phyloP scores from a whole-genome alignment of 2,113 vertebrate genomes.

The Corapipo altera region DNA sequence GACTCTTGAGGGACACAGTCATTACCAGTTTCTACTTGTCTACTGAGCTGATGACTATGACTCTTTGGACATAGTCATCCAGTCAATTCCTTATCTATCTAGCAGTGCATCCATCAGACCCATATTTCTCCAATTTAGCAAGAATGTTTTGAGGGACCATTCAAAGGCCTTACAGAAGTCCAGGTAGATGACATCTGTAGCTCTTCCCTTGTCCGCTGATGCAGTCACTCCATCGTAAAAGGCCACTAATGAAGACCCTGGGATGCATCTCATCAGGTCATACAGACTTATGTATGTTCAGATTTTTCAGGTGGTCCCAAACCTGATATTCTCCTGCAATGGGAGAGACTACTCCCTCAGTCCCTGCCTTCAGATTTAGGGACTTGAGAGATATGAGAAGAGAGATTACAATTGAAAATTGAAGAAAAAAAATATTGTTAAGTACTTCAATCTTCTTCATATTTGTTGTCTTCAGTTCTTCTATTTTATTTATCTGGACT shows the following conservation, averaged over 20 bases:
- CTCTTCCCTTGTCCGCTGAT: not conserved
- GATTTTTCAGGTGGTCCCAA: not conserved
- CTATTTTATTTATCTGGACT: not conserved
- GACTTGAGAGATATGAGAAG: not conserved
- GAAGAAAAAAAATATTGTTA: not conserved
- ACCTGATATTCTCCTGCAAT: not conserved
- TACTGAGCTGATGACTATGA: not conserved
- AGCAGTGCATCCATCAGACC: not conserved
- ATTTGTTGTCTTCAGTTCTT: not conserved
- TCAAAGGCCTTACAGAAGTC: not conserved
- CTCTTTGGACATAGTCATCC: fast-evolving
- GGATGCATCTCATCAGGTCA: not conserved
- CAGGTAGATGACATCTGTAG: not conserved
- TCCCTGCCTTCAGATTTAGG: not conserved
- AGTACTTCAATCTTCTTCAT: not conserved
- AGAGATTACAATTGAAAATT: not conserved
- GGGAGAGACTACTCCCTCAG: not conserved
- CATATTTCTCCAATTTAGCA: not conserved
- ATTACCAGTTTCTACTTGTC: not conserved
- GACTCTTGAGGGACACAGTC: not conserved
- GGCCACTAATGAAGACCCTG: not conserved
- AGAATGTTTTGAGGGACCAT: not conserved
- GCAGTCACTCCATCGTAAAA: not conserved
- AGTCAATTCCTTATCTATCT: not conserved
- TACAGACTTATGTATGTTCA: not conserved